Evolutionary conservation across 1,140 invertebrate species (phyloP), one percentile per base, ranked within the genome.

Genomic region (Orchesella cincta): DNA sequence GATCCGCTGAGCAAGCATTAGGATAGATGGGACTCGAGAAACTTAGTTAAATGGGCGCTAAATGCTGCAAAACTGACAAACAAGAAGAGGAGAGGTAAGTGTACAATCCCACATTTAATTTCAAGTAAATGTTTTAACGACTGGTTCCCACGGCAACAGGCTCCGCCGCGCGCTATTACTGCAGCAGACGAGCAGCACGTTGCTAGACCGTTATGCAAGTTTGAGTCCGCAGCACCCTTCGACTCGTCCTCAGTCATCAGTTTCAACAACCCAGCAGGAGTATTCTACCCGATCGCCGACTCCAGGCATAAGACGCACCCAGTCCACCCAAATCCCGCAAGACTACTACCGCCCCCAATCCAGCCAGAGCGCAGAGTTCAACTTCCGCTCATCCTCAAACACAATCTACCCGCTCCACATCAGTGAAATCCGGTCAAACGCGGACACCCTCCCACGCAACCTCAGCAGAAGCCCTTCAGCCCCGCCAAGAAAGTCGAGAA

Each of bases 11-110:
- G 8, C 39, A 46, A 46, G 20, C 39, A 20, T 20, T 8, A 46
- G 39, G 39, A 46, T 46, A 46, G 8, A 46, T 46, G 8, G 39
- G 20, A 8, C 8, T 46, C 20, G 39, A 12, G 20, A 46, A 20
- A 46, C 39, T 8, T 46, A 12, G 39, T 67, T 67, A 67, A 67
- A 67, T 67, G 62, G 62, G 62, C 8, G 62, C 62, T 29, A 67
- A 67, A 67, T 67, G 26, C 23, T 3, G 28, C 31, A 67, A 67
- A 33, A 8, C 62, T 31, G 62, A 67, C 12, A 57, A 26, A 12
- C 5, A 3, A 14, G 23, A 67, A 67, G 62, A 67, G 62, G 62
- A 67, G 62, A 67, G 62, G 62, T 67, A 33, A 67, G 16, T 31
- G 29, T 67, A 31, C 31, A 67, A 67, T 14, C 5, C 26, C 62